Evolutionary conservation across 2,888 invertebrate species (phyloP).

Genomic region (Dicranocentrus wangi): DNA sequence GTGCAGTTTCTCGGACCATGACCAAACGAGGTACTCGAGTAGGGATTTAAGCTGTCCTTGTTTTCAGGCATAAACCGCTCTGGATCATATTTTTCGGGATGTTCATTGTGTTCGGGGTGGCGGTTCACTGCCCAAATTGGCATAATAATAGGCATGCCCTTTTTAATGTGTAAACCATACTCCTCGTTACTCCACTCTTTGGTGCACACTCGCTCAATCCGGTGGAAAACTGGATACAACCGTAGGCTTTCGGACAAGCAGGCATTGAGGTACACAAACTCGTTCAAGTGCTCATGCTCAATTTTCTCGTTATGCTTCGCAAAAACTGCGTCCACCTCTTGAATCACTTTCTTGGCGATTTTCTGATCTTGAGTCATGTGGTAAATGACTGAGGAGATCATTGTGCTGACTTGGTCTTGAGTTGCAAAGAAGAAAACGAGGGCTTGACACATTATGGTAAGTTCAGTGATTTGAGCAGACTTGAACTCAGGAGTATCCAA

Average conservation of each 20-base stretch:
- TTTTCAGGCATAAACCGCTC: conserved; percentile 69
- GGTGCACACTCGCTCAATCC: conserved; percentile 69
- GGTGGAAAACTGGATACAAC: conserved; percentile 65
- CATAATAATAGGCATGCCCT: conserved; percentile 63
- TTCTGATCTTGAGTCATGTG: conserved; percentile 62
- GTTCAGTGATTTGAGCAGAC: conserved; percentile 57
- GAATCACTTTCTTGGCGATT: conserved; percentile 54
- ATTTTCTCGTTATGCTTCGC: conserved; percentile 63
- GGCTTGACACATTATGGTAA: conserved; percentile 64
- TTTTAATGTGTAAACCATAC: conserved; percentile 38
- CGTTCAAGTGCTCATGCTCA: conserved; percentile 63
- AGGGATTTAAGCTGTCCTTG: conserved; percentile 66
- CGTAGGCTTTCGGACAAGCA: conserved; percentile 67
- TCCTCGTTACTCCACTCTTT: conserved; percentile 67
- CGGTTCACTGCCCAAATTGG: conserved; percentile 67
- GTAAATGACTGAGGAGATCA: conserved; percentile 45
- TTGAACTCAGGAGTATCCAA: conserved; percentile 67
- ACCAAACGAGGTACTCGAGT: conserved; percentile 60
- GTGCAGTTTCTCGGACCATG: conserved; percentile 61
- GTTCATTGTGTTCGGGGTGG: conserved; percentile 61
- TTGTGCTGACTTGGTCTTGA: conserved; percentile 68
- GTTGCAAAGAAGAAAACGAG: conserved; percentile 68
- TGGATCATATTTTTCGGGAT: conserved; percentile 65
- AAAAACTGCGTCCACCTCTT: conserved; percentile 66
- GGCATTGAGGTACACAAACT: conserved; percentile 66